Evolutionary conservation across 2,797 vertebrate species (phyloP).

Genomic region (Coregonus sp.): DNA sequence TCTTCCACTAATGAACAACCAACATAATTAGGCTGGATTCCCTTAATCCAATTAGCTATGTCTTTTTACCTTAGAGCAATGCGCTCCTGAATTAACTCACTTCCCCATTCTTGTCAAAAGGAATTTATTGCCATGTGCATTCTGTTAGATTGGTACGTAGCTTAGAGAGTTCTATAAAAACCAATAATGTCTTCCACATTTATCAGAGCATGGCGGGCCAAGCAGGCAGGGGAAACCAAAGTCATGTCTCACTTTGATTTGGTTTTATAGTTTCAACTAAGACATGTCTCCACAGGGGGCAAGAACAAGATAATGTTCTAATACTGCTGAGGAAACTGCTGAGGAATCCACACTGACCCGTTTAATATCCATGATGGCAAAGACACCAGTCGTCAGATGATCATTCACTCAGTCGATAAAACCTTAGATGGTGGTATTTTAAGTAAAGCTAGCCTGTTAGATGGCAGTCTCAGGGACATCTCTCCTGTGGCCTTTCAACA

Average conservation of each 20-base stretch:
- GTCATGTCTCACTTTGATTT: conserved; percentile 27
- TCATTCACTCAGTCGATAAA: conserved; percentile 6
- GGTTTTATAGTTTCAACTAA: conserved; percentile 37
- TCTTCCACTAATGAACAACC: not conserved
- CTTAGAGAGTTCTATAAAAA: conserved; percentile 22
- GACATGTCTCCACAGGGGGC: conserved; percentile 4
- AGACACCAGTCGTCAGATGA: conserved; percentile 17
- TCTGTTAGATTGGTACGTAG: conserved; percentile 9
- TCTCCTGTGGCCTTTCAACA: conserved; percentile 1
- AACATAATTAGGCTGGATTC: not conserved
- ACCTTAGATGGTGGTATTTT: conserved; percentile 12
- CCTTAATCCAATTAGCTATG: conserved; percentile 19
- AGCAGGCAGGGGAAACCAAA: conserved; percentile 29
- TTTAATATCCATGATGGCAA: not conserved
- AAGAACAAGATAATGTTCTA: conserved; percentile 5
- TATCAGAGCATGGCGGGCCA: conserved; percentile 10
- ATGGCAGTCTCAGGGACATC: conserved; percentile 23
- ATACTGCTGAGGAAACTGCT: not conserved
- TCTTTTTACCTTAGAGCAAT: conserved; percentile 37
- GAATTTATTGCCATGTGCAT: conserved; percentile 35
- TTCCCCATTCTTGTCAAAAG: conserved; percentile 26
- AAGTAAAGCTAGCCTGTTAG: conserved; percentile 16
- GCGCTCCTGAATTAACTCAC: conserved; percentile 11
- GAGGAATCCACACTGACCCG: not conserved
- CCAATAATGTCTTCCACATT: conserved; percentile 41